Evolutionary conservation across 2,888 invertebrate species (phyloP).

Genomic region (Cataglyphis altisquamis): DNA sequence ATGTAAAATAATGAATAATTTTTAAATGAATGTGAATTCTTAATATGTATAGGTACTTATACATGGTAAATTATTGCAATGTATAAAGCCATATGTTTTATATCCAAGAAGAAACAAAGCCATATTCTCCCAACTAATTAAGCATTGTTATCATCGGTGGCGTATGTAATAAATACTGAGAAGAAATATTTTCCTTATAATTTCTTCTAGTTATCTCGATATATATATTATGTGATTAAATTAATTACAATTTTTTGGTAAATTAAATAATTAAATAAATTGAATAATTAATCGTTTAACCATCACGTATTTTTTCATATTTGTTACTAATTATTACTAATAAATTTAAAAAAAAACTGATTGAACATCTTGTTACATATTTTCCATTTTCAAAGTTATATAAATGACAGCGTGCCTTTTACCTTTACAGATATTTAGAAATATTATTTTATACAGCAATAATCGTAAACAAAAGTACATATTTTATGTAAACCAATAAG

Average conservation of each 20-base stretch:
- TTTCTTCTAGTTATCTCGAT: neutral
- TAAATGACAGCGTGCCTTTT: neutral
- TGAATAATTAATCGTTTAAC: neutral
- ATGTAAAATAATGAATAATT: neutral
- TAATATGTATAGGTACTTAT: constrained; percentile 73
- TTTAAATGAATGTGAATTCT: constrained; percentile 54
- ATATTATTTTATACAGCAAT: neutral
- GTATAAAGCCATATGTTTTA: constrained; percentile 37
- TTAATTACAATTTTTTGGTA: neutral
- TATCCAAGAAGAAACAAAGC: constrained; percentile 7
- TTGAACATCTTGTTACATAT: neutral
- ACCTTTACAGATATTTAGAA: neutral
- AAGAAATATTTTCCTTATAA: neutral
- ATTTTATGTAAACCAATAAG: constrained; percentile 4
- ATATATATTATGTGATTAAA: neutral
- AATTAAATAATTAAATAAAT: neutral
- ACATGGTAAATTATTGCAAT: constrained; percentile 53
- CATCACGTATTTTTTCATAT: neutral
- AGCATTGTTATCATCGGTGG: constrained; percentile 7
- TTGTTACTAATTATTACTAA: neutral
- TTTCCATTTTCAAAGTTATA: no score
- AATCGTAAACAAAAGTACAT: neutral
- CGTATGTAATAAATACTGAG: neutral
- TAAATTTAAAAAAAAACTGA: neutral
- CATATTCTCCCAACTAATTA: constrained; percentile 3